phyloP scores from a whole-genome alignment of 2,797 vertebrate genomes.

The Alcedo atthis region DNA sequence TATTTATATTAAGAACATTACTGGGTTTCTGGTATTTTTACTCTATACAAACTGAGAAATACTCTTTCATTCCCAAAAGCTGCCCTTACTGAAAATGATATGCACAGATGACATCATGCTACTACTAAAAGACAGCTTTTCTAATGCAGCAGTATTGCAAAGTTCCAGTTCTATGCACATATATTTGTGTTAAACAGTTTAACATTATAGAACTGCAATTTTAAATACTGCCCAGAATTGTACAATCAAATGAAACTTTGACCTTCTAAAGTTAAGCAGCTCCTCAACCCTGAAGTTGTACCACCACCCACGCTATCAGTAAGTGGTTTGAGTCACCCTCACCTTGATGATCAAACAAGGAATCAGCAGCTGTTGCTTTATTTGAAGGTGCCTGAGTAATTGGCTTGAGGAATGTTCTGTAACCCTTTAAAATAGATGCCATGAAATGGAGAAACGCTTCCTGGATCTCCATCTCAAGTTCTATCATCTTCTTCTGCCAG shows the following conservation, averaged over 20 bases:
- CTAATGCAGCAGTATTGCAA: background rate
- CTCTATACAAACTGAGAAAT: background rate
- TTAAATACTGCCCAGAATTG: background rate
- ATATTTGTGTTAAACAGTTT: background rate
- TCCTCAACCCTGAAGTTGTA: background rate
- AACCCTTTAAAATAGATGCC: slow-evolving; percentile 96
- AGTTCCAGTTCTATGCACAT: background rate
- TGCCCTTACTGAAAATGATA: background rate
- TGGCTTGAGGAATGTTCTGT: slow-evolving; percentile 93
- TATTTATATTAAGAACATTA: background rate
- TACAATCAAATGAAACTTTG: background rate
- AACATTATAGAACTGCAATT: background rate
- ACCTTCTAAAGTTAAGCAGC: background rate
- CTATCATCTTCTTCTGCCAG: slow-evolving; percentile 93
- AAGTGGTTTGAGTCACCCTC: slow-evolving; percentile 16
- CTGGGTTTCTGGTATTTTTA: background rate
- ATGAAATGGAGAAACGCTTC: slow-evolving; percentile 96
- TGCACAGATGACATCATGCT: background rate
- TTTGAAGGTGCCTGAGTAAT: slow-evolving; percentile 95
- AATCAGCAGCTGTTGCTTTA: slow-evolving; percentile 94
- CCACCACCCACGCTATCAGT: background rate
- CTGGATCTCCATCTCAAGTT: slow-evolving; percentile 97
- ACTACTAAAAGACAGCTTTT: background rate
- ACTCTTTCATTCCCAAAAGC: background rate
- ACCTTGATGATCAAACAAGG: slow-evolving; percentile 95